phyloP scores from a whole-genome alignment of 2,888 invertebrate species.

The Acleris laterana region DNA sequence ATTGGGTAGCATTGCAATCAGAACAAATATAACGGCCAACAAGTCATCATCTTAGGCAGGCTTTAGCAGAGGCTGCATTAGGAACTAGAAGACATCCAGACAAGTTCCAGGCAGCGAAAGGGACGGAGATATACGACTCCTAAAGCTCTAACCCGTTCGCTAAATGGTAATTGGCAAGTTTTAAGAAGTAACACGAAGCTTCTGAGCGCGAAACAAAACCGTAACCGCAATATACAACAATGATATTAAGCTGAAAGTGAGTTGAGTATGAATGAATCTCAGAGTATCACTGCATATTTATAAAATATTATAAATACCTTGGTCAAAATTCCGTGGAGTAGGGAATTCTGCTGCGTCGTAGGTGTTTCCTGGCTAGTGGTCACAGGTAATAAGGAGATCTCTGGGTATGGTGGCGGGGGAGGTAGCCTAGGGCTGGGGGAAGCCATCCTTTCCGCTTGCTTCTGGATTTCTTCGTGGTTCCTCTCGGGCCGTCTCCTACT shows the following conservation, averaged over 20 bases:
- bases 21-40: too few relatives aligned
- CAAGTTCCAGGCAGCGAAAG: too few relatives aligned
- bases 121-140: too few relatives aligned
- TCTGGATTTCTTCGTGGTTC: constrained; percentile 59
- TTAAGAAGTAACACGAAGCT: too few relatives aligned
- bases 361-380: constrained; percentile 63
- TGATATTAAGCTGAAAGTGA: constrained; percentile 17
- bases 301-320: constrained; percentile 75
- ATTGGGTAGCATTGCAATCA: too few relatives aligned
- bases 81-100: too few relatives aligned
- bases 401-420: constrained; percentile 89
- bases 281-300: constrained; percentile 6
- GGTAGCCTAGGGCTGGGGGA: constrained; percentile 75
- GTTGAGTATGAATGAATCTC: constrained; percentile 2
- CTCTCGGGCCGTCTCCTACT: constrained; percentile 51
- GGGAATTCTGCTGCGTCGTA: constrained; percentile 83
- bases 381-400: constrained; percentile 91
- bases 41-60: too few relatives aligned
- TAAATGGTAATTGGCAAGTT: too few relatives aligned
- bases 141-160: too few relatives aligned
- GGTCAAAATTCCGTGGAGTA: constrained; percentile 91
- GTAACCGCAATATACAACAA: constrained; percentile 5
- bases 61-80: too few relatives aligned
- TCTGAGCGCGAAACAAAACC: constrained; percentile 9
- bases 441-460: constrained; percentile 64